These are phyloP conservation scores for Protosalanx chinensis DNA, from an alignment of 2,797 vertebrate genomes.

Conservation along the genomic window DNA sequence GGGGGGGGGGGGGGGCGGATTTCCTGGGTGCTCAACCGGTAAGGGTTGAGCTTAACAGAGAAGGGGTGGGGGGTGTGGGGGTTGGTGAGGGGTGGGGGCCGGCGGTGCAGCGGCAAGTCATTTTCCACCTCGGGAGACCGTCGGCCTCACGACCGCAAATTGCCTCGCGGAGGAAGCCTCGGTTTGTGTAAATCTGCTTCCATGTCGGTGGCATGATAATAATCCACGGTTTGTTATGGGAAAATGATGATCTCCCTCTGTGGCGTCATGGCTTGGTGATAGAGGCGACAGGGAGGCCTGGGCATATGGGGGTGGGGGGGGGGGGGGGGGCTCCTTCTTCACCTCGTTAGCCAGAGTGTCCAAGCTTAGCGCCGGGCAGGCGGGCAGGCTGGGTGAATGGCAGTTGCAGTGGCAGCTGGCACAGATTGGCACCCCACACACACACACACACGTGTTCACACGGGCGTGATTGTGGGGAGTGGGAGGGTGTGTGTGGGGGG, in stretches of 20 bases:
- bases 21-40: slow-evolving; percentile 56
- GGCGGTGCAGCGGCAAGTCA: slow-evolving; percentile 57
- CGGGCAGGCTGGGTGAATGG: neutral
- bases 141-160: slow-evolving; percentile 19
- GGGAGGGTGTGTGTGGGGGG: neutral
- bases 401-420: slow-evolving; percentile 18
- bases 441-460: slow-evolving; percentile 13
- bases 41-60: slow-evolving; percentile 43
- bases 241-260: slow-evolving; percentile 65
- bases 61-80: slow-evolving; percentile 12
- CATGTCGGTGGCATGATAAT: slow-evolving; percentile 60
- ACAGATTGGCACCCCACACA: slow-evolving; percentile 12
- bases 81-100: slow-evolving; percentile 5
- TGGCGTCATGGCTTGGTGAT: slow-evolving; percentile 61
- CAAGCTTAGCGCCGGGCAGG: slow-evolving; percentile 37
- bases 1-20: slow-evolving; percentile 8
- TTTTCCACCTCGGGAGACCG: slow-evolving; percentile 75
- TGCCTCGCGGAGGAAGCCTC: no score
- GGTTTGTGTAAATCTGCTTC: no score
- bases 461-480: neutral
- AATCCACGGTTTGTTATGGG: slow-evolving; percentile 75
- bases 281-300: slow-evolving; percentile 56
- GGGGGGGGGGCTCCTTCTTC: slow-evolving; percentile 42
- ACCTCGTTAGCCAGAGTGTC: slow-evolving; percentile 63
- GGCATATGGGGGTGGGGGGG: slow-evolving; percentile 8